Percentiles rank a stretch among this genome's conserved stretches.
Conservation (phyloP, 2,113 vertebrate genomes). For the Platysteira castanea region DNA sequence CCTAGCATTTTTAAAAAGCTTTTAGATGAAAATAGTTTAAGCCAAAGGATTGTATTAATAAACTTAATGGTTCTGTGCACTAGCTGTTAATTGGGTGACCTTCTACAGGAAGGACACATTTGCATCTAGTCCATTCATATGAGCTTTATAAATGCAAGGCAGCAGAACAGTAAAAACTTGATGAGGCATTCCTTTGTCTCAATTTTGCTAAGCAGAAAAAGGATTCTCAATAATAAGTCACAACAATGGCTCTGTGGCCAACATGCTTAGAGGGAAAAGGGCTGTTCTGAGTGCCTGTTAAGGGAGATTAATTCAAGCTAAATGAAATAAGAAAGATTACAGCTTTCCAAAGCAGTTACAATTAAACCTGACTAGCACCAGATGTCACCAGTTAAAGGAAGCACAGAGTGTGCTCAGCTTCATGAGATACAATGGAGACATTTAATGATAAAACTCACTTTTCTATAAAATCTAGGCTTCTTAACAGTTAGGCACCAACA, state of each 20-base stretch:
- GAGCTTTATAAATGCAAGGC: background rate
- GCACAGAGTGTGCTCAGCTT: background rate
- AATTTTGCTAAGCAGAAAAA: background rate
- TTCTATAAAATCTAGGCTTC: background rate
- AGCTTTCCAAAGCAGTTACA: background rate
- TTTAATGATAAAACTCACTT: background rate
- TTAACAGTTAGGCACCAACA: background rate
- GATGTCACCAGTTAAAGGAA: background rate
- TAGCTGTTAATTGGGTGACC: background rate
- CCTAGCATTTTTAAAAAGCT: background rate
- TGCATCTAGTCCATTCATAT: background rate
- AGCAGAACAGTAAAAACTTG: background rate
- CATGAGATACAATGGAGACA: background rate
- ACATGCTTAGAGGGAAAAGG: background rate
- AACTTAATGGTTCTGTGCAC: background rate
- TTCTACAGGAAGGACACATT: background rate
- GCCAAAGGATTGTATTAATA: background rate
- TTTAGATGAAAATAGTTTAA: background rate
- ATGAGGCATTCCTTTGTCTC: slow-evolving; percentile 23
- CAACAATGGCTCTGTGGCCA: background rate
- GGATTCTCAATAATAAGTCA: background rate
- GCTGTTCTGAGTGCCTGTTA: background rate
- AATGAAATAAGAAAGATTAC: slow-evolving; percentile 1
- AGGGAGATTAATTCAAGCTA: slow-evolving; percentile 8
- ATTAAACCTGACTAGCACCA: slow-evolving; percentile 30